Base-by-base conservation (phyloP, 2,888 invertebrate species). In the Dendrolimus pini region DNA sequence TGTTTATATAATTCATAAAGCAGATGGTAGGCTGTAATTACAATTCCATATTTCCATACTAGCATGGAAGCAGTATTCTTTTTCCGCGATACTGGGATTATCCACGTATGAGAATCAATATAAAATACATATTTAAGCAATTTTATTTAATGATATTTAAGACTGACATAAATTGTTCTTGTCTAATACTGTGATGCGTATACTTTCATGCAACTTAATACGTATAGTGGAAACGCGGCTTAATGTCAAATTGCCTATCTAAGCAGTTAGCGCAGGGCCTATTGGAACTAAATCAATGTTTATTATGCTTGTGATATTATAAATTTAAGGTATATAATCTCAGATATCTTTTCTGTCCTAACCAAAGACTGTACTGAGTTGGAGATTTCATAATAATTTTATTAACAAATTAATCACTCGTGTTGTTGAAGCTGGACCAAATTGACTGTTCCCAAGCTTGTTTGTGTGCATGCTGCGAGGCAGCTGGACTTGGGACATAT, bases 281-380 rank as follows among this genome's bases (percentile, higher is more conserved):
- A 42, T 54, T 56, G 41, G 55, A 54, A 54, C 59, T 60, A 68
- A 76, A 73, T 80, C 78, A 75, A 75, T 78, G 71, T 78, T 78
- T 47, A 47, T 80, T 78, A 78, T 85, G 87, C 89, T 89, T 89
- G 90, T 89, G 90, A 89, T 89, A 89, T 88, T 78, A 76, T 84
- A 82, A 84, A 84, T 80, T 78, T 87, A 86, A 88, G 87, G 79
- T 76, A 72, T 67, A 63, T 74, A 74, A 74, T 77, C 82, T 80
- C 79, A 77, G 74, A 78, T 81, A 80, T 80, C 75, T 83, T 78
- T 76, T 85, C 82, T 88, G 82, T 86, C 78, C 86, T 88, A 86
- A 89, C 89, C 86, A 89, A 90, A 89, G 89, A 90, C 90, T 89
- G 87, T 83, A 79, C 75, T 75, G 77, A 77, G 68, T 78, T 80